These are phyloP conservation scores for Elegia similella DNA, from an alignment of 2,888 invertebrate genomes.

Conservation along the genomic window DNA sequence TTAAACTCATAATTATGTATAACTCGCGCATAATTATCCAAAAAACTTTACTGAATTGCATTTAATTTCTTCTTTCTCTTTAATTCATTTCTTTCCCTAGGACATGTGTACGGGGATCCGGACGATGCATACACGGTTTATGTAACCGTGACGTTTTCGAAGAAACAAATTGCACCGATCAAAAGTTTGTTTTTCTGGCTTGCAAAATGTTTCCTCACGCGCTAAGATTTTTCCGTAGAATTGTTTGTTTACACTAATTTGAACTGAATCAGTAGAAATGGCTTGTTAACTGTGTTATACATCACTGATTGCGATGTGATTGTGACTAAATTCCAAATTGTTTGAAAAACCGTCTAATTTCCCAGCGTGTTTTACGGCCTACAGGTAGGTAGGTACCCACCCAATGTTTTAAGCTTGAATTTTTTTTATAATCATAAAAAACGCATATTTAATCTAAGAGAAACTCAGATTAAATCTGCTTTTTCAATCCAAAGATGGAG, in stretches of 20 bases:
- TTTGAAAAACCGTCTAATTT: too few relatives aligned
- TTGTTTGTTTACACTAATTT: slow-evolving; percentile 4
- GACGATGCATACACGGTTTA: slow-evolving; percentile 22
- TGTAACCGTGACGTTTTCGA: slow-evolving; percentile 21
- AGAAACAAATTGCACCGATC: slow-evolving; percentile 20
- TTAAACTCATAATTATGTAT: too few relatives aligned
- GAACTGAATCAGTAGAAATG: slow-evolving; percentile 1
- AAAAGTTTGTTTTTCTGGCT: slow-evolving; percentile 27
- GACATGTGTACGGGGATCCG: slow-evolving; percentile 20
- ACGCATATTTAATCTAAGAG: too few relatives aligned
- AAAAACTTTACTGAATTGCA: too few relatives aligned
- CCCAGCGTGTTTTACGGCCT: too few relatives aligned
- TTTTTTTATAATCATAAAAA: too few relatives aligned
- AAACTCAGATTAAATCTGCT: too few relatives aligned
- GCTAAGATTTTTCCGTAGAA: neutral
- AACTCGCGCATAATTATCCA: too few relatives aligned
- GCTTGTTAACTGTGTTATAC: slow-evolving; percentile 1
- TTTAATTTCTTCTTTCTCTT: neutral
- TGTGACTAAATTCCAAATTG: slow-evolving; percentile 1
- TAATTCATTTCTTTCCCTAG: slow-evolving; percentile 21
- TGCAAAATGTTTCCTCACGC: slow-evolving; percentile 12
- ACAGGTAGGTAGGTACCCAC: too few relatives aligned
- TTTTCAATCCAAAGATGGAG: too few relatives aligned
- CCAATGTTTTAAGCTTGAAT: too few relatives aligned
- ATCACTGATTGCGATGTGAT: neutral